A percentile compares a stretch with the other conserved stretches of the same genome.
Evolutionary conservation across 2,113 vertebrate genomes (phyloP).

Genomic region (Muntiacus reevesi): DNA sequence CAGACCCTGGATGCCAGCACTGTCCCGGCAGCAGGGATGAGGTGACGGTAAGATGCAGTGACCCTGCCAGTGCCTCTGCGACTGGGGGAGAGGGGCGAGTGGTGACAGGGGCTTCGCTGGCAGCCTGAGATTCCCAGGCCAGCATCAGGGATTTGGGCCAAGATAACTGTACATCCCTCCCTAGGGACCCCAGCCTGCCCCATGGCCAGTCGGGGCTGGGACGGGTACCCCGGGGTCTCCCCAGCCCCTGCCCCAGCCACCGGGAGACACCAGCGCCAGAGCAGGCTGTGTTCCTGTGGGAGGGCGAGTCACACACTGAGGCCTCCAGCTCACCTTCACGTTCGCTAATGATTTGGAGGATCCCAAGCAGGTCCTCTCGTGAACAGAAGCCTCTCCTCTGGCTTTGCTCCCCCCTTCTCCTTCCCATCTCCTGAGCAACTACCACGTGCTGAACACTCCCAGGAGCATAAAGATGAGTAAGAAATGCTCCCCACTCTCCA

Average conservation of each 20-base stretch:
- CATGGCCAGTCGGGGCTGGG: neutral
- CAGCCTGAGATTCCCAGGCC: neutral
- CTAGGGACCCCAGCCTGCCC: accelerated
- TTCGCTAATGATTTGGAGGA: neutral
- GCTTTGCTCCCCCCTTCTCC: neutral
- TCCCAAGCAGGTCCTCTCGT: neutral
- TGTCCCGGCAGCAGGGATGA: neutral
- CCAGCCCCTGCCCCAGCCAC: neutral
- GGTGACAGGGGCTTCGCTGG: neutral
- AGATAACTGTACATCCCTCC: neutral
- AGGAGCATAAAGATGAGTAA: neutral
- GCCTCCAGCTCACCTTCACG: neutral
- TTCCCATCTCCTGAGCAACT: neutral
- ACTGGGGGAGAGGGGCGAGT: neutral
- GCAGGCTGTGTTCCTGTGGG: accelerated
- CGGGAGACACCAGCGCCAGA: neutral
- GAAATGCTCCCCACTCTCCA: accelerated
- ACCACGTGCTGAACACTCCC: neutral
- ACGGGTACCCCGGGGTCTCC: neutral
- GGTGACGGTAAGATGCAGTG: neutral
- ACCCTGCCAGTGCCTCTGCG: neutral
- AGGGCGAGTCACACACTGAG: neutral
- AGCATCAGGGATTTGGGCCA: neutral
- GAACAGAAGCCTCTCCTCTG: neutral
- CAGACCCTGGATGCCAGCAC: neutral